Conservation (phyloP, 92 coral and sea anemone species). For the Porites lobata region DNA sequence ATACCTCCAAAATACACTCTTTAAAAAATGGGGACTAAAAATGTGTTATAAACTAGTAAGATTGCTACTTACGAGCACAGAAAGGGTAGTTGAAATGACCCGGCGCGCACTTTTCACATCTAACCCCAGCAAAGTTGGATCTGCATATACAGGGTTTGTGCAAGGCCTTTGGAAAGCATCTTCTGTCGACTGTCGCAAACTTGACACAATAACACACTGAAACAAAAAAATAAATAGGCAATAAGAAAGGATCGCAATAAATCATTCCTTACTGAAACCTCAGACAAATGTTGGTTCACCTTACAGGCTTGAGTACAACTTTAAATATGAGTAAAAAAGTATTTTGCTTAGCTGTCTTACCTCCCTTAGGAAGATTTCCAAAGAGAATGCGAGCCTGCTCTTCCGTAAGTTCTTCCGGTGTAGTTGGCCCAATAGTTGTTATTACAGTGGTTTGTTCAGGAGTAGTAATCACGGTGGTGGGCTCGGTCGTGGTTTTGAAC, state of each 20-base stretch:
- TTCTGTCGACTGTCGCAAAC: slow-evolving; percentile 75
- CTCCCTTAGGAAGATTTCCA: slow-evolving; percentile 47
- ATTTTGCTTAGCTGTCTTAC: neutral
- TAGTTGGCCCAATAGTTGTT: neutral
- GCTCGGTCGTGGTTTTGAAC: neutral
- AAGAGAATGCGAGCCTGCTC: slow-evolving; percentile 24
- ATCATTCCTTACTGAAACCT: too few species aligned
- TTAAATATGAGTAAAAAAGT: neutral
- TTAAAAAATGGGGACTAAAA: too few species aligned
- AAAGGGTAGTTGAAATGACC: slow-evolving; percentile 81
- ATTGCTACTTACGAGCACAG: slow-evolving; percentile 84
- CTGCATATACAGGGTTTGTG: slow-evolving; percentile 80
- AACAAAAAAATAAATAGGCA: neutral
- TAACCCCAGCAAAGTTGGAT: slow-evolving; percentile 74
- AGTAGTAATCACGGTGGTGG: neutral
- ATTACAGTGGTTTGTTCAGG: neutral
- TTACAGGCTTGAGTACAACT: neutral
- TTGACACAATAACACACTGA: slow-evolving; percentile 90
- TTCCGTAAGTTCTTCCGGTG: slow-evolving; percentile 16
- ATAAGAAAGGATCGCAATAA: neutral
- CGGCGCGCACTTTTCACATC: slow-evolving; percentile 90
- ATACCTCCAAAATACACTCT: too few species aligned
- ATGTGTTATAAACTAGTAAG: neutral
- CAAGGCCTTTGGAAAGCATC: slow-evolving; percentile 75
- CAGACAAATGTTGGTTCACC: too few species aligned